phyloP scores from a whole-genome alignment of 2,888 invertebrate species.

The Noctua janthina region DNA sequence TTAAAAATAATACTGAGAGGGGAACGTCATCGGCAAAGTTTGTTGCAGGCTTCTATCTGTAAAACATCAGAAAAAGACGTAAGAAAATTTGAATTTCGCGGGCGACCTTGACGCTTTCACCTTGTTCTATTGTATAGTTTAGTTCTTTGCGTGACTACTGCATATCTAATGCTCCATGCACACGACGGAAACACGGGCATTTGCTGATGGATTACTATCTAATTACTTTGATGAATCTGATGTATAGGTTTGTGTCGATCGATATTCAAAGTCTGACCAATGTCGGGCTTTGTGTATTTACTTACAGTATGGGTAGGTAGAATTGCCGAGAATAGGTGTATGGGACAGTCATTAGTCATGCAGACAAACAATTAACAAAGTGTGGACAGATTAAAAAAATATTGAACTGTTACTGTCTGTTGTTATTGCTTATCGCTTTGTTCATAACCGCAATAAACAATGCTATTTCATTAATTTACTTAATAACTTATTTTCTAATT shows the following conservation, averaged over 20 bases:
- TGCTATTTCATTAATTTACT: neutral
- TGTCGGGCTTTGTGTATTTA: neutral
- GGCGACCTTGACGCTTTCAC: too few relatives aligned
- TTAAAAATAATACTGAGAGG: too few relatives aligned
- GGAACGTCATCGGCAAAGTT: too few relatives aligned
- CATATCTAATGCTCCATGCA: conserved; percentile 21
- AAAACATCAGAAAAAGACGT: too few relatives aligned
- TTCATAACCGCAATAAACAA: conserved; percentile 4
- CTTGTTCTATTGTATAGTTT: too few relatives aligned
- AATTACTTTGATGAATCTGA: conserved; percentile 7
- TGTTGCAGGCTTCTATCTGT: too few relatives aligned
- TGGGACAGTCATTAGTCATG: neutral
- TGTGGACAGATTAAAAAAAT: neutral
- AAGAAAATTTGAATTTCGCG: too few relatives aligned
- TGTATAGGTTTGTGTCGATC: conserved; percentile 2
- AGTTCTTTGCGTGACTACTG: conserved; percentile 14
- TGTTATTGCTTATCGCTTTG: neutral
- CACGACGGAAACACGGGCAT: conserved; percentile 3
- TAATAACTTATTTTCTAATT: neutral
- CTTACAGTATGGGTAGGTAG: neutral
- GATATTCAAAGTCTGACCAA: neutral
- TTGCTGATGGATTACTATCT: conserved; percentile 21
- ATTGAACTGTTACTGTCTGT: neutral
- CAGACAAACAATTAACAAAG: conserved; percentile 1
- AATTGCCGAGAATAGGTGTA: neutral